Conservation (phyloP, 2,797 vertebrate species). For the Acanthopagrus latus region DNA sequence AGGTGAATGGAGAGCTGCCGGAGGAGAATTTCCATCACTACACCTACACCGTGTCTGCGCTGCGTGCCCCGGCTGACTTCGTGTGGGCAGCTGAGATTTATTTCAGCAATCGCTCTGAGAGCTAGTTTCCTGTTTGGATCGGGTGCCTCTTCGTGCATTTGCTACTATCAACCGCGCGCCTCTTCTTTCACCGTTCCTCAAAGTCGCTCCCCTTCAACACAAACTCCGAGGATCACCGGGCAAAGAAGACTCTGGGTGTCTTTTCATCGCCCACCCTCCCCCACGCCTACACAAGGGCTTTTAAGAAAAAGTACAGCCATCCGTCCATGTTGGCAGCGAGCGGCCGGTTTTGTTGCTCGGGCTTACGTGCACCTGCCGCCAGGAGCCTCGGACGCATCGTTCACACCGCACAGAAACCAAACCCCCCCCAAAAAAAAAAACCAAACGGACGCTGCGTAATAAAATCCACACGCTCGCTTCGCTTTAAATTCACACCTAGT, state of each 20-base stretch:
- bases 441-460: slow-evolving; percentile 6
- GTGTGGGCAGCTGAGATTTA: slow-evolving; percentile 54
- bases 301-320: slow-evolving; percentile 62
- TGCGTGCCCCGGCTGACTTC: slow-evolving; percentile 42
- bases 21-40: slow-evolving; percentile 38
- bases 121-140: slow-evolving; percentile 43
- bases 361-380: slow-evolving; percentile 74
- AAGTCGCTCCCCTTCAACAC: slow-evolving; percentile 5
- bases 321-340: slow-evolving; percentile 67
- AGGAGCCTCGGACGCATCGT: slow-evolving; percentile 49
- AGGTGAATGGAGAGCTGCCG: slow-evolving; percentile 38
- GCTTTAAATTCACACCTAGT: background rate
- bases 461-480: background rate
- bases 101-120: slow-evolving; percentile 25
- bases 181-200: background rate
- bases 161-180: background rate
- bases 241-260: slow-evolving; percentile 26
- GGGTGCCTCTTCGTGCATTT: background rate
- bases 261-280: slow-evolving; percentile 55
- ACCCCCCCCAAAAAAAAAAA: slow-evolving; percentile 19
- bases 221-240: slow-evolving; percentile 22
- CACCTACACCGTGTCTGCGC: slow-evolving; percentile 60
- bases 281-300: slow-evolving; percentile 51
- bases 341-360: slow-evolving; percentile 68
- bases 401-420: slow-evolving; percentile 25